Conservation (phyloP, 2,113 vertebrate species). For the Malurus melanocephalus region DNA sequence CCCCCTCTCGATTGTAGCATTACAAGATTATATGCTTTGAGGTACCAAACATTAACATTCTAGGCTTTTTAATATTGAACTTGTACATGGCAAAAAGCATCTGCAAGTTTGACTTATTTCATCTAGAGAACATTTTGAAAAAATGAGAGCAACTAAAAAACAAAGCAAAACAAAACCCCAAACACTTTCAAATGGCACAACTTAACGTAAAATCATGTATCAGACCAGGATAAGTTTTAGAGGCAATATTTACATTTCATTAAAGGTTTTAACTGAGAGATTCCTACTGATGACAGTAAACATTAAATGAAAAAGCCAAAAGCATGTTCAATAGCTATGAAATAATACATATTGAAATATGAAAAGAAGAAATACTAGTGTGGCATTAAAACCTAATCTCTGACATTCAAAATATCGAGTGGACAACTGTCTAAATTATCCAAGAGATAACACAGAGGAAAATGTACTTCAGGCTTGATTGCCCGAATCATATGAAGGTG, state of each 20-base stretch:
- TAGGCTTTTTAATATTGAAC: slow-evolving; percentile 21
- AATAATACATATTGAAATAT: background rate
- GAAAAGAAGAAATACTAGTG: background rate
- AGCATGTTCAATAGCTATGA: background rate
- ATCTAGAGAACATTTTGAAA: background rate
- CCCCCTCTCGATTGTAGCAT: background rate
- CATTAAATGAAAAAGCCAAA: background rate
- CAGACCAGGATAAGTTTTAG: background rate
- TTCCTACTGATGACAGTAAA: background rate
- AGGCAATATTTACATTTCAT: background rate
- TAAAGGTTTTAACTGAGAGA: background rate
- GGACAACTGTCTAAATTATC: background rate
- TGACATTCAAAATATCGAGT: background rate
- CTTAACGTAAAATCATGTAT: background rate
- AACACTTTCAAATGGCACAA: background rate
- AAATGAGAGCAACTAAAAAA: background rate
- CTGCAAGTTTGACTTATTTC: background rate
- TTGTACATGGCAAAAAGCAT: background rate
- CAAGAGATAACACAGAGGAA: background rate
- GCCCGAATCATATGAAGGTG: background rate
- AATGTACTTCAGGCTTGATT: background rate
- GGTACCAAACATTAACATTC: background rate
- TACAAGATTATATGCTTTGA: background rate
- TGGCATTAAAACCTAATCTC: background rate
- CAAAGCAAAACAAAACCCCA: background rate